Percentiles rank a stretch among this genome's conserved stretches.
phyloP scores from a whole-genome alignment of 2,888 invertebrate species.

The Drosophila silvestris region DNA sequence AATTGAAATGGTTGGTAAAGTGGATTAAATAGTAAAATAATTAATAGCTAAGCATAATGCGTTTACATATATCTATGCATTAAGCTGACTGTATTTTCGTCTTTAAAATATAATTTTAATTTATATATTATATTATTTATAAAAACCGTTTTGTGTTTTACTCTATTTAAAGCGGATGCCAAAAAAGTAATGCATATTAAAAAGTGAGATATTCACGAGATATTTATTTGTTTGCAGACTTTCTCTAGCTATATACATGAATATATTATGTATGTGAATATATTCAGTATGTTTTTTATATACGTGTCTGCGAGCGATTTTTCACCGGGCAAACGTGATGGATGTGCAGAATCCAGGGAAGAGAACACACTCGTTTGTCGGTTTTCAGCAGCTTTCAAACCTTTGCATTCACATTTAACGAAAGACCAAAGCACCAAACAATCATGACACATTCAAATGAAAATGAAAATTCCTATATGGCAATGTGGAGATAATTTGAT shows the following conservation, averaged over 20 bases:
- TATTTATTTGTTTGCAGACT: neutral
- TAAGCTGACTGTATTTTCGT: neutral
- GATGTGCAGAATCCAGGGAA: slow-evolving; percentile 24
- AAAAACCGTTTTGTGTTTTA: neutral
- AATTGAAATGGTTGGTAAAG: neutral
- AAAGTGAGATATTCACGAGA: neutral
- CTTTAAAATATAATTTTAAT: neutral
- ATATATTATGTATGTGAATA: neutral
- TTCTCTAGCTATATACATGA: neutral
- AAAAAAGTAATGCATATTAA: neutral
- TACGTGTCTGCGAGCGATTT: neutral
- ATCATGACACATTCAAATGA: slow-evolving; percentile 50
- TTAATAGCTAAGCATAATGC: neutral
- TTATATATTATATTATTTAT: neutral
- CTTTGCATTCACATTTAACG: slow-evolving; percentile 15
- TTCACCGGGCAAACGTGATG: slow-evolving; percentile 13
- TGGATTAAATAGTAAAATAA: neutral
- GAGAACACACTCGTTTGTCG: slow-evolving; percentile 12
- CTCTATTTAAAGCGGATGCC: neutral
- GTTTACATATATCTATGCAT: no score
- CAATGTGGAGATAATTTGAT: slow-evolving; percentile 46
- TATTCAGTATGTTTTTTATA: neutral
- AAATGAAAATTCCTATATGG: slow-evolving; percentile 27
- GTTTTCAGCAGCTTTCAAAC: slow-evolving; percentile 13
- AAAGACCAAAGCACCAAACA: slow-evolving; percentile 17